Conservation (phyloP, 2,113 vertebrate species). For the Nannospalax galili region DNA sequence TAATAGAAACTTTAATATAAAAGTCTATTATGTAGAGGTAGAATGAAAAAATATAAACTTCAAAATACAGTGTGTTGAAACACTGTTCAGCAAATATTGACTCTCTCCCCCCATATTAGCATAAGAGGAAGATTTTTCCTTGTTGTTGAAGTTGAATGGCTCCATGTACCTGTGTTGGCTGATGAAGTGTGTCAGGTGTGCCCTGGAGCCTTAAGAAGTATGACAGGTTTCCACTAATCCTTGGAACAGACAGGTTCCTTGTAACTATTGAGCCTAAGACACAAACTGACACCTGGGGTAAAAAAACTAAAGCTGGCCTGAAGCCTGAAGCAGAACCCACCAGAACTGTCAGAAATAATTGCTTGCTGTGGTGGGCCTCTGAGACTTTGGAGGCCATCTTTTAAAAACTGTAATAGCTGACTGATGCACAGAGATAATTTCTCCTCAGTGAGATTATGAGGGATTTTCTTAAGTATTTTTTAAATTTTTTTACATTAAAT, state of each 20-base stretch:
- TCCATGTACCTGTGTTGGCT: not conserved
- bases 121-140: not conserved
- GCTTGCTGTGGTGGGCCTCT: not conserved
- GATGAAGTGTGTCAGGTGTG: not conserved
- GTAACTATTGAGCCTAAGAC: not conserved
- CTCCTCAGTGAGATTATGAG: not conserved
- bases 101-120: not conserved
- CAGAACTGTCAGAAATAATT: not conserved
- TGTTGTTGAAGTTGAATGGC: not conserved
- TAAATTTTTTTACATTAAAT: not conserved
- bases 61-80: not conserved
- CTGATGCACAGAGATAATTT: not conserved
- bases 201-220: not conserved
- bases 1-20: not conserved
- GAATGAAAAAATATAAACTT: not conserved
- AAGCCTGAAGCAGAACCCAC: not conserved
- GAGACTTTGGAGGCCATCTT: not conserved
- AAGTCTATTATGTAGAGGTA: not conserved
- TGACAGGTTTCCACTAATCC: not conserved
- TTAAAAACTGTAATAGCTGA: not conserved
- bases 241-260: not conserved
- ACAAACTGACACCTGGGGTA: not conserved
- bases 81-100: not conserved
- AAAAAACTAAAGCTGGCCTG: not conserved
- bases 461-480: not conserved